Evolutionary conservation across 2,797 vertebrate genomes (phyloP), one percentile per base, ranked within the genome.

Genomic region (Sorex maritimensis): DNA sequence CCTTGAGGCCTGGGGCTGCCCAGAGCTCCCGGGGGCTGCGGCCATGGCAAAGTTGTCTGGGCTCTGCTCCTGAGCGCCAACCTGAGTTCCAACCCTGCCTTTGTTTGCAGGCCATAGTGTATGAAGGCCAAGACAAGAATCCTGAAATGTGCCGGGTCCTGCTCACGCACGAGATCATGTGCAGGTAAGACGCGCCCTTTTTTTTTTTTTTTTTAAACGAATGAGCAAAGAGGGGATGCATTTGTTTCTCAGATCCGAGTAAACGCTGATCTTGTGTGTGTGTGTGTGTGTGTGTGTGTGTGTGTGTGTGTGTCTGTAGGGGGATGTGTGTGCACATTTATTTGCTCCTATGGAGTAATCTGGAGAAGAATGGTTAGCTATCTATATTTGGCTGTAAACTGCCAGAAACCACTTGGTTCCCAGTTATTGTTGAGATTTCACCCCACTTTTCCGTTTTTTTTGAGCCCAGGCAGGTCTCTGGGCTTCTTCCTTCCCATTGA

Each of bases 41-140:
- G n/a, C 19, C 30, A 1, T 4, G 15, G 41, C 67, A 79, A 86
- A 19, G 13, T 75, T 0, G 65, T 91, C 96, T 87, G 72, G 96
- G 89, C 96, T 96, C 89, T 97, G 90, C 73, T 92, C 67, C 88
- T 55, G 91, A 93, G 65, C 92, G 91, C 26, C 21, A 92, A 88
- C 91, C 80, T 88, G 67, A 92, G 89, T 96, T 97, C 95, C 98
- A 97, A 96, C 58, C 28, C 21, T 96, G 41, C 97, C 67, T 97
- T 98, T 98, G 46, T 97, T 98, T 98, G 94, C 90, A 99, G 99
- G 99, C 99, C 0, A 99, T 99, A 96, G 97, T 99, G 93, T 99
- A 99, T 30, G 99, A 99, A 98, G 99, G 99, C 97, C 99, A 99
- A 98, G 99, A 99, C 98, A 99, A 99, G 98, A 99, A 99, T 97